These are phyloP conservation scores for Maconellicoccus hirsutus DNA, from an alignment of 1,140 invertebrate species.

Conservation along the genomic window DNA sequence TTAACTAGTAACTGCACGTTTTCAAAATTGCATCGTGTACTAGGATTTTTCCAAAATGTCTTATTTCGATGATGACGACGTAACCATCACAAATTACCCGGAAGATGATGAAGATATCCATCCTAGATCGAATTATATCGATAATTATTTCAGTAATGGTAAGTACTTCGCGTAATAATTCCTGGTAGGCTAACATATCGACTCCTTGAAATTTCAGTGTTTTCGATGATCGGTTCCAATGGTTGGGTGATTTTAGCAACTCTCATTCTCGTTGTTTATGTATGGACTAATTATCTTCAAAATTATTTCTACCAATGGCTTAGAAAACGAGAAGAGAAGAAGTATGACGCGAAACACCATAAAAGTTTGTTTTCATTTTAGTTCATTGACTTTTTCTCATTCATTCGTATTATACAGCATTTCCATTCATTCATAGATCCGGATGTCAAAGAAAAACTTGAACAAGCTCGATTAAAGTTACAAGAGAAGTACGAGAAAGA, in stretches of 20 bases:
- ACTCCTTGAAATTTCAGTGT: background rate
- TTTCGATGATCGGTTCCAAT: background rate
- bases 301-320: background rate
- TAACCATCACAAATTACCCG: background rate
- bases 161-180: background rate
- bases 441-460: constrained; percentile 27
- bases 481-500: constrained; percentile 30
- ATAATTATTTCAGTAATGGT: background rate
- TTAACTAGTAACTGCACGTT: no score
- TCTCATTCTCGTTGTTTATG: background rate
- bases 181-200: no score
- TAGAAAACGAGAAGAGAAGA: background rate
- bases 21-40: no score
- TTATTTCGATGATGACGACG: background rate
- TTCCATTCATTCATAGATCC: constrained; percentile 26
- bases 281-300: background rate
- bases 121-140: background rate
- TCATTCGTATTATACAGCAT: background rate
- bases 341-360: background rate
- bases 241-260: background rate
- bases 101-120: background rate
- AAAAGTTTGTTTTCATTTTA: background rate
- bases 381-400: background rate
- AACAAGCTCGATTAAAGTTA: constrained; percentile 28
- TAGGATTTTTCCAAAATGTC: no score